phyloP scores from a whole-genome alignment of 2,888 invertebrate genomes.

The Pyrrhia umbra region DNA sequence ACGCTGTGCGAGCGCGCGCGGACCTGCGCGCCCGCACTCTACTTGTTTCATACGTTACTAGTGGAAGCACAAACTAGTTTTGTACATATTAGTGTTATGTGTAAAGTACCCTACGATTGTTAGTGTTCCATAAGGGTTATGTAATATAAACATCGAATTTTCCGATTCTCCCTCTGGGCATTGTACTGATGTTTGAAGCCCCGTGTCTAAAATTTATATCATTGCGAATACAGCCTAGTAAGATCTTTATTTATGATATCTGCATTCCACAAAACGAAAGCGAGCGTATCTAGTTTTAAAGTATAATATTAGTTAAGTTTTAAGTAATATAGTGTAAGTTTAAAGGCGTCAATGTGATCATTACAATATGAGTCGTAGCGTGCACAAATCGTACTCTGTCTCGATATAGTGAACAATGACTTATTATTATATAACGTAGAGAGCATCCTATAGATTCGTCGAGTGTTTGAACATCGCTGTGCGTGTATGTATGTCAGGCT shows the following conservation, averaged over 20 bases:
- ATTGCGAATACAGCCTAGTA: constrained; percentile 78
- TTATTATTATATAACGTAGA: constrained; percentile 79
- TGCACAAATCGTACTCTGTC: constrained; percentile 86
- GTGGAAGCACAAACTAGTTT: constrained; percentile 87
- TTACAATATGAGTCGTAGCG: constrained; percentile 85
- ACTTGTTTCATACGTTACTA: constrained; percentile 77
- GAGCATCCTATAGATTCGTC: constrained; percentile 85
- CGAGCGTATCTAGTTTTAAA: constrained; percentile 83
- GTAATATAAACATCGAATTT: constrained; percentile 88
- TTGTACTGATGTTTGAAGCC: constrained; percentile 87
- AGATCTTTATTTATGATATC: constrained; percentile 85
- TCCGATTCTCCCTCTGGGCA: constrained; percentile 81
- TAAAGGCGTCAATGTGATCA: constrained; percentile 88
- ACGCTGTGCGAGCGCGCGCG: constrained; percentile 55
- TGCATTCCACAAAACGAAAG: constrained; percentile 88
- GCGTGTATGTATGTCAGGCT: constrained; percentile 86
- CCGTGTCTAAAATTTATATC: constrained; percentile 74
- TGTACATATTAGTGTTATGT: constrained; percentile 89
- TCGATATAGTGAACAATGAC: constrained; percentile 79
- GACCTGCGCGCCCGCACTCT: constrained; percentile 50
- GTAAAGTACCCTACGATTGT: constrained; percentile 83
- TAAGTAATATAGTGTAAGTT: constrained; percentile 81
- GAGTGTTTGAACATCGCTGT: constrained; percentile 85
- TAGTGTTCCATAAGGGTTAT: constrained; percentile 80
- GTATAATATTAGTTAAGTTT: constrained; percentile 76